Evolutionary conservation across 2,888 invertebrate species (phyloP).

Genomic region (Punctoribates punctum): DNA sequence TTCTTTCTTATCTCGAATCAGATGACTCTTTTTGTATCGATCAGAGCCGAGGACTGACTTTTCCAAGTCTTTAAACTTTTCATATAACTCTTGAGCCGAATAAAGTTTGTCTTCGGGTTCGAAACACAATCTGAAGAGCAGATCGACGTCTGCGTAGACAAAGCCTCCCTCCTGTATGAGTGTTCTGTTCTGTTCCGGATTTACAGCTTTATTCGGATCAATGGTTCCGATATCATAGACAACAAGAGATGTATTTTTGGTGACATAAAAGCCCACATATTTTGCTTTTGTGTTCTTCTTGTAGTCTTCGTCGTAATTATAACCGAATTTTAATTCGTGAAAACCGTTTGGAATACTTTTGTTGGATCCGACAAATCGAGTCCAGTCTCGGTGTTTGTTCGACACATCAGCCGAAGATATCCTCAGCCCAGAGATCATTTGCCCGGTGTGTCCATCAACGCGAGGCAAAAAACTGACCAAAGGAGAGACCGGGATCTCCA

Average conservation of each 20-base stretch:
- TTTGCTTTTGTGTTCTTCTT: neutral
- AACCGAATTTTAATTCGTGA: neutral
- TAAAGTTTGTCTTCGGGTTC: neutral
- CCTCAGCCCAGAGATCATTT: neutral
- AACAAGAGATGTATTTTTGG: slow-evolving; percentile 4
- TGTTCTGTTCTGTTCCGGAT: neutral
- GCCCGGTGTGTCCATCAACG: neutral
- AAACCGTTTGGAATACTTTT: slow-evolving; percentile 1
- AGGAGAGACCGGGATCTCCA: neutral
- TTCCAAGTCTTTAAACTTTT: slow-evolving; percentile 4
- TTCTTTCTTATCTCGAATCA: slow-evolving; percentile 14
- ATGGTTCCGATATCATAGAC: slow-evolving; percentile 20
- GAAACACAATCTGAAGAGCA: neutral
- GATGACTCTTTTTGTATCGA: slow-evolving; percentile 24
- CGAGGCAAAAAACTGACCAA: neutral
- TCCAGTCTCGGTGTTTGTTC: neutral
- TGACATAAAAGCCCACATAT: slow-evolving; percentile 18
- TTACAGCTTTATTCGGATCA: neutral
- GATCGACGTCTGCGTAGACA: slow-evolving; percentile 19
- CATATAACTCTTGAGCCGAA: neutral
- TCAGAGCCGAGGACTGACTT: neutral
- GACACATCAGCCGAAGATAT: neutral
- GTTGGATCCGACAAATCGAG: neutral
- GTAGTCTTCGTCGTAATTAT: neutral
- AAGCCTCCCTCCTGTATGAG: slow-evolving; percentile 22